phyloP scores from a whole-genome alignment of 2,888 invertebrate species.

The Epirrita christyi region DNA sequence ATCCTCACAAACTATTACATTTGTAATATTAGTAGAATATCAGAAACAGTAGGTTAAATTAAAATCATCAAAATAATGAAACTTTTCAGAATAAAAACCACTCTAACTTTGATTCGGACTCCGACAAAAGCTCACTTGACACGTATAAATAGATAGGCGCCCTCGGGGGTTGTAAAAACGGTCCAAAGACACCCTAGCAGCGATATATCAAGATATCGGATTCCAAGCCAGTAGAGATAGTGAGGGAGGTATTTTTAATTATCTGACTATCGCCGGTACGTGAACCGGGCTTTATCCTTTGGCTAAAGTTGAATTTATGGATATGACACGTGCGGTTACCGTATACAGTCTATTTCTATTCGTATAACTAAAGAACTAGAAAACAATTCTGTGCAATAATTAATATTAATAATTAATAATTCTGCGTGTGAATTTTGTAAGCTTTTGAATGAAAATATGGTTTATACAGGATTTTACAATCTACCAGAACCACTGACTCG shows the following conservation, averaged over 20 bases:
- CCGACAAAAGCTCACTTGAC: constrained; percentile 11
- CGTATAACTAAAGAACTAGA: not conserved
- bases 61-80: too few species aligned
- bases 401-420: too few species aligned
- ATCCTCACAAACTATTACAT: too few species aligned
- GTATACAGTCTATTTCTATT: constrained; percentile 4
- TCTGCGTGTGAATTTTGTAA: not conserved
- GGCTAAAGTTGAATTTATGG: constrained; percentile 26
- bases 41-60: too few species aligned
- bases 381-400: too few species aligned
- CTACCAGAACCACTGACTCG: too few species aligned
- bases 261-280: constrained; percentile 46
- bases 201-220: constrained; percentile 76
- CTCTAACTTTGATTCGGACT: too few species aligned
- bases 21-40: too few species aligned
- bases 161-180: constrained; percentile 69
- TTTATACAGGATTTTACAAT: not conserved
- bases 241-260: constrained; percentile 60
- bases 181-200: constrained; percentile 58
- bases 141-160: constrained; percentile 42
- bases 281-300: constrained; percentile 25
- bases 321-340: constrained; percentile 22
- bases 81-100: too few species aligned
- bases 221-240: constrained; percentile 57
- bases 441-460: not conserved